Conservation (phyloP, 2,113 vertebrate genomes). For the Phodopus roborovskii region DNA sequence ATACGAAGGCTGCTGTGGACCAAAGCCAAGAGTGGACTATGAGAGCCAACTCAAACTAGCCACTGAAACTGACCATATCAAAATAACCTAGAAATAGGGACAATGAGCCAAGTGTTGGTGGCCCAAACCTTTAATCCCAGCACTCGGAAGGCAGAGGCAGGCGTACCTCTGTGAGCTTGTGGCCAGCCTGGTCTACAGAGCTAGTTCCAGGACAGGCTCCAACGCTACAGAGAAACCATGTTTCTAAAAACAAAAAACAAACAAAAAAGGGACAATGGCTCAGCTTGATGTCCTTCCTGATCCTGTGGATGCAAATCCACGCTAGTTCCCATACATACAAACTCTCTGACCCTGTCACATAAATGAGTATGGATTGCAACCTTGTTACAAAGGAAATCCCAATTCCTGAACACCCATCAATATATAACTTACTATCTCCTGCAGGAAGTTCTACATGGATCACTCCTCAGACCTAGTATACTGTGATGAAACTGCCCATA, state of each 20-base stretch:
- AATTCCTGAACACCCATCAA: neutral
- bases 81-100: neutral
- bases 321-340: neutral
- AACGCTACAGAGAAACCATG: too few relatives aligned
- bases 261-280: neutral
- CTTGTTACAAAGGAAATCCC: neutral
- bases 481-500: neutral
- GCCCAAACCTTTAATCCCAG: too few relatives aligned
- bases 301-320: neutral
- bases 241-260: too few relatives aligned
- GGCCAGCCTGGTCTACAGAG: too few relatives aligned
- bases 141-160: too few relatives aligned
- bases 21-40: neutral
- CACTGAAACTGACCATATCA: neutral
- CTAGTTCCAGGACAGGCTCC: too few relatives aligned
- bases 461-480: neutral
- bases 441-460: neutral
- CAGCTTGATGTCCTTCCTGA: too few relatives aligned
- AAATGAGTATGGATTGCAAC: neutral
- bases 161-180: too few relatives aligned
- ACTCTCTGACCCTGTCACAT: neutral
- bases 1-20: too few relatives aligned
- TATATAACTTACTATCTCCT: neutral
- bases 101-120: neutral
- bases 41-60: neutral